phyloP scores from a whole-genome alignment of 2,113 vertebrate species.

The Willisornis vidua region DNA sequence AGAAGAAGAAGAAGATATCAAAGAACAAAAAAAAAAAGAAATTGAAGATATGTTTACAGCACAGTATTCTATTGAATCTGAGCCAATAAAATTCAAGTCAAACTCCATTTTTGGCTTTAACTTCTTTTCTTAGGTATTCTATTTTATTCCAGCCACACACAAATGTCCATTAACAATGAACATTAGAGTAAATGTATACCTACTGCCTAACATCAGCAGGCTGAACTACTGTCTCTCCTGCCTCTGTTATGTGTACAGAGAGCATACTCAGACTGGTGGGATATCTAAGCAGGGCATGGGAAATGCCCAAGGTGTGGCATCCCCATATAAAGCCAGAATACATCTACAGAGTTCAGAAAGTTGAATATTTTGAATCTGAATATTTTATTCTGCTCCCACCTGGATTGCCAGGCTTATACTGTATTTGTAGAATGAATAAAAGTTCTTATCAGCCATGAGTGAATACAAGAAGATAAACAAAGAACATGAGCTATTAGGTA shows the following conservation, averaged over 20 bases:
- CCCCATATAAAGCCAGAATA: neutral
- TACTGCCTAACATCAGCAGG: neutral
- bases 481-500: slow-evolving; percentile 11
- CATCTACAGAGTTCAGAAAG: neutral
- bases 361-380: neutral
- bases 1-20: neutral
- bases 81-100: neutral
- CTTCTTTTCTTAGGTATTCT: neutral
- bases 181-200: neutral
- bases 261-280: neutral
- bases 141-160: neutral
- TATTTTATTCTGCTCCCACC: neutral
- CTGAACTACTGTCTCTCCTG: neutral
- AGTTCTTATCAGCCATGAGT: neutral
- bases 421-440: slow-evolving; percentile 12
- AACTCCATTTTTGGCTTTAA: neutral
- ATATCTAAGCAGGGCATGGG: neutral
- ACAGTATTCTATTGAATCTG: neutral
- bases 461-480: slow-evolving; percentile 28
- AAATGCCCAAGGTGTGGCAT: neutral
- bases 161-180: neutral
- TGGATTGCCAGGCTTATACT: neutral
- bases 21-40: neutral
- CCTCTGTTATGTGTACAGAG: neutral
- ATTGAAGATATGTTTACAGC: neutral